These are phyloP conservation scores for Vireo griseus DNA, from an alignment of 2,797 vertebrate genomes.

Conservation along the genomic window DNA sequence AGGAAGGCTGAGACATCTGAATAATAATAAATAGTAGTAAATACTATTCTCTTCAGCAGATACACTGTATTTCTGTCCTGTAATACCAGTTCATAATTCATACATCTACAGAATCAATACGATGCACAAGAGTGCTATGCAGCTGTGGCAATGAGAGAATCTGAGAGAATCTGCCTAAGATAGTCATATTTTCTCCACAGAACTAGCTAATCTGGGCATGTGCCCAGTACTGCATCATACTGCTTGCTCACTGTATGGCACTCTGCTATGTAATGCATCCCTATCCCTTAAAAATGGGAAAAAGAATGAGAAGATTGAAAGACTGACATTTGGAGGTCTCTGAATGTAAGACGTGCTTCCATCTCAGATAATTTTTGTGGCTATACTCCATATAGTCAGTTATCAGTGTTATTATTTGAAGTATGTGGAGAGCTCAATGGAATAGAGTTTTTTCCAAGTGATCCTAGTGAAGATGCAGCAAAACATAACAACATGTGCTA, in stretches of 20 bases:
- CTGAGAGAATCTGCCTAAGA: background rate
- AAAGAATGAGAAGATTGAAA: background rate
- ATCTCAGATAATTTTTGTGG: background rate
- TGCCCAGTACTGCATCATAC: background rate
- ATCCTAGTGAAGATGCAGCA: background rate
- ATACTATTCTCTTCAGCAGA: background rate
- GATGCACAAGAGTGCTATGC: too few species aligned
- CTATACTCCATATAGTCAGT: fast-evolving
- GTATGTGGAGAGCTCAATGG: fast-evolving
- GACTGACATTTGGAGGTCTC: background rate
- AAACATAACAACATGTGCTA: background rate
- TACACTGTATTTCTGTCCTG: background rate
- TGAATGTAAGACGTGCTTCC: background rate
- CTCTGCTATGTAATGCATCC: background rate
- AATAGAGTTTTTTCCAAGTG: background rate
- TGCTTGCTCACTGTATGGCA: background rate
- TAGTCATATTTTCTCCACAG: background rate
- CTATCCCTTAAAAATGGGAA: background rate
- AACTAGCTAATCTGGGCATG: too few species aligned
- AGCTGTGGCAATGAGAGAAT: background rate
- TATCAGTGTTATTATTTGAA: background rate
- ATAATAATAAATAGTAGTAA: background rate
- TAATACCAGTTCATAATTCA: background rate
- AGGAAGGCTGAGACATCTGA: background rate
- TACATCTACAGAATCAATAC: background rate